Evolutionary conservation across 2,113 vertebrate species (phyloP).

Genomic region (Chaetorhynchus papuensis): DNA sequence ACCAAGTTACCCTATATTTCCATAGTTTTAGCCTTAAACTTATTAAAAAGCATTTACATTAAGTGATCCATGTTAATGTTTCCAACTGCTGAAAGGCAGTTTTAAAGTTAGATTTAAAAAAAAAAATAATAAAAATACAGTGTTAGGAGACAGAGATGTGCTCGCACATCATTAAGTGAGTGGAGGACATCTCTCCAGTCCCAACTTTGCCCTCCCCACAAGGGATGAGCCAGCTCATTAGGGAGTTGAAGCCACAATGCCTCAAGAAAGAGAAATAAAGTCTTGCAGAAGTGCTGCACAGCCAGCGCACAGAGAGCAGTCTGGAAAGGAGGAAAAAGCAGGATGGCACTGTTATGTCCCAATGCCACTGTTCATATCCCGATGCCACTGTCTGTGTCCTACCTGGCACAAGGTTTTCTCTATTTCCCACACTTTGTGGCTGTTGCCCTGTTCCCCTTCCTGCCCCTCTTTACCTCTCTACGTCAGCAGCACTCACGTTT

Average conservation of each 20-base stretch:
- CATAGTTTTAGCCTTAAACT: not conserved
- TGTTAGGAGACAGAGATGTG: not conserved
- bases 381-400: not conserved
- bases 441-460: not conserved
- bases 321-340: not conserved
- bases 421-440: rapidly evolving
- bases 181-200: not conserved
- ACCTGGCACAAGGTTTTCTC: not conserved
- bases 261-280: not conserved
- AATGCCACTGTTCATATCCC: rapidly evolving
- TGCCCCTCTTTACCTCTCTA: not conserved
- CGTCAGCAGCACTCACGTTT: not conserved
- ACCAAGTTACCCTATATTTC: not conserved
- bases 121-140: not conserved
- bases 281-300: too few relatives aligned
- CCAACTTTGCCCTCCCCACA: not conserved
- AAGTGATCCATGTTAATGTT: not conserved
- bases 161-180: not conserved
- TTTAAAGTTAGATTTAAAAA: not conserved
- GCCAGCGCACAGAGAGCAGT: not conserved
- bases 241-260: not conserved
- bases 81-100: not conserved
- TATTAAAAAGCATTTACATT: not conserved
- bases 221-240: not conserved
- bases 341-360: not conserved